Conservation (phyloP, 2,797 vertebrate genomes). For the Etheostoma nigrum region DNA sequence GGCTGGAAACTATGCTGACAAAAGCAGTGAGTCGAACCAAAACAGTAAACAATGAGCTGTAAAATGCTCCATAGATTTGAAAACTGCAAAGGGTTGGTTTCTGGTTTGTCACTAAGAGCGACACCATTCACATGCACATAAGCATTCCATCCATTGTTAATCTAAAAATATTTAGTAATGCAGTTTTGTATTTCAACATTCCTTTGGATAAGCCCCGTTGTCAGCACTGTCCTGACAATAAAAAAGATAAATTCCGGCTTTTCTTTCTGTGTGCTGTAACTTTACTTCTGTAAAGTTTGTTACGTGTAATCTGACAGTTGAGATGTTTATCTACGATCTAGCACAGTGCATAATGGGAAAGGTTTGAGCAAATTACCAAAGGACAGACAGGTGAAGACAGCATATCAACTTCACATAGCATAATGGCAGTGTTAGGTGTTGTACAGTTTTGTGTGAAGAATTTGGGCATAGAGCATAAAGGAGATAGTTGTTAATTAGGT, state of each 20-base stretch:
- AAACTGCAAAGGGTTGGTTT: not conserved
- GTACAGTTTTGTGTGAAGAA: slow-evolving; percentile 20
- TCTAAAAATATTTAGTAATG: not conserved
- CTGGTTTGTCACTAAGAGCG: not conserved
- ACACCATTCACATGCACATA: not conserved
- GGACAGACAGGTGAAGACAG: not conserved
- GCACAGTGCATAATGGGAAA: not conserved
- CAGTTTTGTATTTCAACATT: slow-evolving; percentile 6
- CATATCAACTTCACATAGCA: slow-evolving; percentile 7
- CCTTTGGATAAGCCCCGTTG: not conserved
- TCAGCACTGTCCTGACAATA: not conserved
- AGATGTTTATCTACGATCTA: not conserved
- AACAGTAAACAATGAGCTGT: not conserved
- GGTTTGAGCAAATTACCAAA: not conserved
- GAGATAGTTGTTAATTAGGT: slow-evolving; percentile 46
- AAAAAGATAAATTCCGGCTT: slow-evolving; percentile 5
- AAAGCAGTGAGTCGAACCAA: not conserved
- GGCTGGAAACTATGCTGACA: not conserved
- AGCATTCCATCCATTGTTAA: not conserved
- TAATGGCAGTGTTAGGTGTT: slow-evolving; percentile 12
- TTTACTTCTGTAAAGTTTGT: not conserved
- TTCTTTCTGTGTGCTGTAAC: not conserved
- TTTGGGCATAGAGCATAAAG: slow-evolving; percentile 13
- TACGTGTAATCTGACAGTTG: not conserved
- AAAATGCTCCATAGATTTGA: not conserved